These are phyloP conservation scores for Cyprinodon diabolis DNA, from an alignment of 2,797 vertebrate genomes.

Conservation along the genomic window DNA sequence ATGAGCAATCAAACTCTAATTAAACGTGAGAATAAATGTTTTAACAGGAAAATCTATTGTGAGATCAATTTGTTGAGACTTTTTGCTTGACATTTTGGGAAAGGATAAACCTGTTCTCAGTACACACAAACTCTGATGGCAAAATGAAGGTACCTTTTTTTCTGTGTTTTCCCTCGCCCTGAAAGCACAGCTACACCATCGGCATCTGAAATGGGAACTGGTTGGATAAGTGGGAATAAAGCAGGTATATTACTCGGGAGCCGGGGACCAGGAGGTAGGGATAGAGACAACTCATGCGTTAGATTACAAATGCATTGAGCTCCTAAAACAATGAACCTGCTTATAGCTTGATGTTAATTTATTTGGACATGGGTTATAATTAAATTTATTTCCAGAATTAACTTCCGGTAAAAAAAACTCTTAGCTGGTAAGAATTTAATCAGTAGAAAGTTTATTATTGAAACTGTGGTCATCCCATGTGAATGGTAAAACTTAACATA, in stretches of 20 bases:
- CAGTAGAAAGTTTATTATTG: slow-evolving; percentile 30
- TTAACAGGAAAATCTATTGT: slow-evolving; percentile 59
- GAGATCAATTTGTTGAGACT: slow-evolving; percentile 60
- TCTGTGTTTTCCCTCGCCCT: slow-evolving; percentile 40
- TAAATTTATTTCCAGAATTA: slow-evolving; percentile 79
- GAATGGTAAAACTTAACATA: slow-evolving; percentile 64
- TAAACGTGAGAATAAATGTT: slow-evolving; percentile 71
- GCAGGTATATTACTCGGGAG: slow-evolving; percentile 56
- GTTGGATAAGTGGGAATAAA: slow-evolving; percentile 19
- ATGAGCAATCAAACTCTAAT: slow-evolving; percentile 66
- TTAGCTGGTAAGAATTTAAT: slow-evolving; percentile 57
- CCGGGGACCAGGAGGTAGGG: slow-evolving; percentile 48
- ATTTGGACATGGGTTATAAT: slow-evolving; percentile 82
- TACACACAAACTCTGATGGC: slow-evolving; percentile 74
- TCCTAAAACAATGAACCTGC: slow-evolving; percentile 76
- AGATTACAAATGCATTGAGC: slow-evolving; percentile 71
- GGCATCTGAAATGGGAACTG: slow-evolving; percentile 69
- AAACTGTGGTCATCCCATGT: slow-evolving; percentile 55
- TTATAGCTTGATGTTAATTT: slow-evolving; percentile 80
- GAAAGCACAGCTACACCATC: slow-evolving; percentile 56
- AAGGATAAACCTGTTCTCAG: slow-evolving; percentile 50
- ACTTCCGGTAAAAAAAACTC: slow-evolving; percentile 71
- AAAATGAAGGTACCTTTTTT: slow-evolving; percentile 66
- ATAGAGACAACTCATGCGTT: slow-evolving; percentile 61
- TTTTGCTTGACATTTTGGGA: slow-evolving; percentile 56